These are phyloP conservation scores for Microctonus brassicae DNA, from an alignment of 2,888 invertebrate genomes.

Conservation along the genomic window DNA sequence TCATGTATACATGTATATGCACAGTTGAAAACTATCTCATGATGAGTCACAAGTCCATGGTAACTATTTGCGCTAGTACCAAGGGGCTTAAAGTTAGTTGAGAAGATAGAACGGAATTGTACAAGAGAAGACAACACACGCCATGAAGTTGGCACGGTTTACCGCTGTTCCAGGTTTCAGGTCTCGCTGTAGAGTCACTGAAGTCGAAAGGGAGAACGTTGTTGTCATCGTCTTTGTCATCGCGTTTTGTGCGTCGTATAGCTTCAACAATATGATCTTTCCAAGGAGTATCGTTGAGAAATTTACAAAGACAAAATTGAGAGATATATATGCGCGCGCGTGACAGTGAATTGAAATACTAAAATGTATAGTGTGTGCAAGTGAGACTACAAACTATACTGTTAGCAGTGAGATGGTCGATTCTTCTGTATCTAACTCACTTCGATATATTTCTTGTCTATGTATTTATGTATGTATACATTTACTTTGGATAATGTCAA, in stretches of 20 bases:
- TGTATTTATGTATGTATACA: not conserved
- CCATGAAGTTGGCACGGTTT: conserved; percentile 38
- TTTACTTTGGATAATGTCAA: conserved; percentile 59
- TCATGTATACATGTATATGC: conserved; percentile 6
- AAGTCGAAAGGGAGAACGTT: conserved; percentile 9
- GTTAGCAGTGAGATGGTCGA: conserved; percentile 6
- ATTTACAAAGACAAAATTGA: conserved; percentile 4
- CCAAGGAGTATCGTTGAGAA: not conserved
- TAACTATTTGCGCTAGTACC: conserved; percentile 21
- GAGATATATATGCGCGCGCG: not conserved
- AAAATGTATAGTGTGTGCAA: not conserved
- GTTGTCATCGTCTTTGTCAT: not conserved
- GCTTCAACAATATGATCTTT: conserved; percentile 21
- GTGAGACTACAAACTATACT: not conserved
- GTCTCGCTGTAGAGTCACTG: not conserved
- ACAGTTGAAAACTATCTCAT: conserved; percentile 33
- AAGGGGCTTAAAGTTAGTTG: not conserved
- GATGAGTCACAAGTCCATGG: conserved; percentile 22
- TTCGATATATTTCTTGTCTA: too few relatives aligned
- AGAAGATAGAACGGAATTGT: conserved; percentile 11
- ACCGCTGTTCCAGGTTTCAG: conserved; percentile 8
- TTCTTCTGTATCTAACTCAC: conserved; percentile 16
- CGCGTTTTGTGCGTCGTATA: not conserved
- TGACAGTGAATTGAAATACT: not conserved
- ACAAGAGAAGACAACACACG: conserved; percentile 14